These are phyloP conservation scores for Pimpla rufipes DNA, from an alignment of 2,888 invertebrate species.

Conservation along the genomic window DNA sequence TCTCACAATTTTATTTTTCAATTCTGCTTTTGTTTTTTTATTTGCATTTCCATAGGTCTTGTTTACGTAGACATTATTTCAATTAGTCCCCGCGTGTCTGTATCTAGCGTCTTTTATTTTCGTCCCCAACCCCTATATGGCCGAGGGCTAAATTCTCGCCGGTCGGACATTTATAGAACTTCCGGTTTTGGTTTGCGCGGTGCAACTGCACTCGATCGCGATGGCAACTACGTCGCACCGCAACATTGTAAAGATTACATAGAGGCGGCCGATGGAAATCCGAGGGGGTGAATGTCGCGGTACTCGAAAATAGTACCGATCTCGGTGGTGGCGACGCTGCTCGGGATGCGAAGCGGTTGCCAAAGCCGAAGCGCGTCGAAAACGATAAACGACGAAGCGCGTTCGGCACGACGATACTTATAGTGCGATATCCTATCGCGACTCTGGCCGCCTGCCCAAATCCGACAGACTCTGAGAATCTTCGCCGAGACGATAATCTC, in stretches of 20 bases:
- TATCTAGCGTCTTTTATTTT: not conserved
- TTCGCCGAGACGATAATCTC: not conserved
- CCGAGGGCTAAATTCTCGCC: not conserved
- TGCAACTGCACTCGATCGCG: not conserved
- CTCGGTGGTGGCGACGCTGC: not conserved
- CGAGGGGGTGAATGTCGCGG: not conserved
- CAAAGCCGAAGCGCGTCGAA: slow-evolving; percentile 30
- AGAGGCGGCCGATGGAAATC: not conserved
- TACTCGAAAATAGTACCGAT: slow-evolving; percentile 50
- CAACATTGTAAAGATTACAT: slow-evolving; percentile 25
- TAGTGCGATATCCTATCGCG: slow-evolving; percentile 15
- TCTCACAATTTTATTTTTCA: no score
- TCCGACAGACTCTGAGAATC: not conserved
- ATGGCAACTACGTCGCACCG: slow-evolving; percentile 11
- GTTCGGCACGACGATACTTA: slow-evolving; percentile 23
- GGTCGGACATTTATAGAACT: slow-evolving; percentile 4
- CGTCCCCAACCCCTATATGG: no score
- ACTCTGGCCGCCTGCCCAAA: slow-evolving; percentile 55
- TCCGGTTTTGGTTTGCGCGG: not conserved
- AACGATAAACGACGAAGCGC: slow-evolving; percentile 46
- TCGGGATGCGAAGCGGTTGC: slow-evolving; percentile 23
- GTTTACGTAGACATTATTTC: no score
- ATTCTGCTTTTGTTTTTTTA: no score
- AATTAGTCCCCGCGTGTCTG: no score
- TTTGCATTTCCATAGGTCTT: no score